Base-by-base conservation (phyloP, 2,113 vertebrate species). In the Gasterosteus nipponicus region DNA sequence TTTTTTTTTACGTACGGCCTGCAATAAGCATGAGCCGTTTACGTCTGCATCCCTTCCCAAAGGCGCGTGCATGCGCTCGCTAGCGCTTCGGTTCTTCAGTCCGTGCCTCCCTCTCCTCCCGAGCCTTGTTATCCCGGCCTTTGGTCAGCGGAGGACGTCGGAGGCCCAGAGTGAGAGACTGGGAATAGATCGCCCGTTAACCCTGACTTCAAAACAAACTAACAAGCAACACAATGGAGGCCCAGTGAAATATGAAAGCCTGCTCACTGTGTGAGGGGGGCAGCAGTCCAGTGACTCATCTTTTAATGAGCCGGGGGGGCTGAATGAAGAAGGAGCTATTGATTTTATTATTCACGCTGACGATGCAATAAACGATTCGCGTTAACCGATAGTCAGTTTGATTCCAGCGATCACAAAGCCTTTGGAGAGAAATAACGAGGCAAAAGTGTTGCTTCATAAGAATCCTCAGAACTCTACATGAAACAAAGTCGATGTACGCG, bases 91-190 rank as follows among this genome's bases (percentile, higher is more conserved):
- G 33, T 5, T 33, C 33, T 33, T 33, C 33, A 2, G 44, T 78
- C 44, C 71, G 69, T 42, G n/a, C 73, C 65, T 74, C 1, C 14
- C 64, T 59, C 54, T 83, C 72, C 89, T 88, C 86, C 69, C 81
- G 86, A 83, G 86, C 64, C 89, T 90, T 83, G 84, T 88, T 88
- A 85, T 88, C 83, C 69, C 69, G 2, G 58, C 69, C 75, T 88
- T 74, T 78, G 86, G 82, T 88, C 84, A 81, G 84, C 4, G 77
- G 75, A 88, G 81, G 86, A 85, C 85, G 84, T 90, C 84, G 71
- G 31, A 86, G 65, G 61, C 76, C 71, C 65, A 65, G 81, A 68
- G 47, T 76, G 74, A 83, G 69, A 64, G 77, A 38, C 22, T 26
- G 22, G 35, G 69, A 73, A 75, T 1, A 33, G 65, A 81, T 81